Percentiles rank a stretch among this genome's conserved stretches.
phyloP scores from a whole-genome alignment of 2,113 vertebrate genomes.

The Bagarius yarrelli region DNA sequence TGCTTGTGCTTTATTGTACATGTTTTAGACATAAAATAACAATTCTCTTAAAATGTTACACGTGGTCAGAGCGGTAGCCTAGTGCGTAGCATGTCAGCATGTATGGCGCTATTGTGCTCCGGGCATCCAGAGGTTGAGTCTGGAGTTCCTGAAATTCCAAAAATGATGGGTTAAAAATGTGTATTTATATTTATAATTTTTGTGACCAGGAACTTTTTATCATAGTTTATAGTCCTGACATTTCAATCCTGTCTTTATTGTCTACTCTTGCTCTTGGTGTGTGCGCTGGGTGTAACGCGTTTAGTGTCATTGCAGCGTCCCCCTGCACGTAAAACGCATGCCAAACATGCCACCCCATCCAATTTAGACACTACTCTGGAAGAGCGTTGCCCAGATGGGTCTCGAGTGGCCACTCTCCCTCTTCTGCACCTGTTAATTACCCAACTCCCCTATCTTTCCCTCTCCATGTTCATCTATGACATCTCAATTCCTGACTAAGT shows the following conservation, averaged over 20 bases:
- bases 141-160: no score
- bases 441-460: constrained; percentile 33
- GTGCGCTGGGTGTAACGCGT: no score
- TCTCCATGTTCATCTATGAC: constrained; percentile 26
- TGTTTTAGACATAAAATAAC: no score
- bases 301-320: neutral
- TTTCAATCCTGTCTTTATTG: neutral
- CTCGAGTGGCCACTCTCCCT: constrained; percentile 51
- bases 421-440: constrained; percentile 54
- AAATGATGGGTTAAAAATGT: no score
- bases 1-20: no score
- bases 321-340: constrained; percentile 39
- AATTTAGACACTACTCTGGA: constrained; percentile 59
- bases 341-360: constrained; percentile 59
- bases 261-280: neutral
- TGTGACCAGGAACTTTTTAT: no score
- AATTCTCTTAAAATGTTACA: no score
- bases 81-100: no score
- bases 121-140: no score
- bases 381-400: constrained; percentile 29
- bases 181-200: no score
- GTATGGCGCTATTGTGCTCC: no score
- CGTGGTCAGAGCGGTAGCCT: no score
- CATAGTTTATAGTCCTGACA: neutral
- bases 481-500: neutral